Evolutionary conservation across 2,888 invertebrate genomes (phyloP).

Genomic region (Caenorhabditis wallacei): DNA sequence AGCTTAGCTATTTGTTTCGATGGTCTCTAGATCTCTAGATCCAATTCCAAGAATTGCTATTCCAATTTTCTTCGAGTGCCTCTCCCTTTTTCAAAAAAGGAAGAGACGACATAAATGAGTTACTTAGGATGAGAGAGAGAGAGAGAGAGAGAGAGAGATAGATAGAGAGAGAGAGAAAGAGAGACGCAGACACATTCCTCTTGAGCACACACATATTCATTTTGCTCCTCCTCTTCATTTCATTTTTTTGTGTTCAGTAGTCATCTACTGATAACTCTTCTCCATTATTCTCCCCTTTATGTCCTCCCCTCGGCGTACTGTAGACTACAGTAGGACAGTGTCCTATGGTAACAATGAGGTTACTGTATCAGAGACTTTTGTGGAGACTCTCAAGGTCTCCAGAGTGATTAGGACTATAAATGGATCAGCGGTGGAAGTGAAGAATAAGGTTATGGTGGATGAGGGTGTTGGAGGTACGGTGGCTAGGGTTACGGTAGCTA

Average conservation of each 20-base stretch:
- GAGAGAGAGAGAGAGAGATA: not conserved
- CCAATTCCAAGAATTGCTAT: not conserved
- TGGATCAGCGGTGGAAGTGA: slow-evolving; percentile 24
- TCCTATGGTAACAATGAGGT: slow-evolving; percentile 26
- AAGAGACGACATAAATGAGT: slow-evolving; percentile 18
- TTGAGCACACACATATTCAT: not conserved
- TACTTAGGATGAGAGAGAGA: not conserved
- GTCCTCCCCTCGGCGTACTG: slow-evolving; percentile 1
- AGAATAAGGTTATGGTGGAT: not conserved
- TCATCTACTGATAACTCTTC: not conserved
- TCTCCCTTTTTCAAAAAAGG: not conserved
- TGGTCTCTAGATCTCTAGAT: no score
- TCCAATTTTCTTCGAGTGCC: slow-evolving; percentile 7
- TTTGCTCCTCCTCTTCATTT: not conserved
- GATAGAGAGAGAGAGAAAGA: not conserved
- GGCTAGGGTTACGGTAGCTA: slow-evolving; percentile 9
- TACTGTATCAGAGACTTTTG: slow-evolving; percentile 20
- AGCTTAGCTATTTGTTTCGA: no score
- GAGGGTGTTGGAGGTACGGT: not conserved
- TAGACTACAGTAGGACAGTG: slow-evolving; percentile 36
- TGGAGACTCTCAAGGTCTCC: no score
- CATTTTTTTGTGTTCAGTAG: not conserved
- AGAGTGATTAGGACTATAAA: slow-evolving; percentile 39
- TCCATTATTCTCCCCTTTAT: slow-evolving; percentile 33
- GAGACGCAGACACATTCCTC: not conserved